Evolutionary conservation across 2,797 vertebrate genomes (phyloP), one percentile per base, ranked within the genome.

Genomic region (Anniella stebbinsi): DNA sequence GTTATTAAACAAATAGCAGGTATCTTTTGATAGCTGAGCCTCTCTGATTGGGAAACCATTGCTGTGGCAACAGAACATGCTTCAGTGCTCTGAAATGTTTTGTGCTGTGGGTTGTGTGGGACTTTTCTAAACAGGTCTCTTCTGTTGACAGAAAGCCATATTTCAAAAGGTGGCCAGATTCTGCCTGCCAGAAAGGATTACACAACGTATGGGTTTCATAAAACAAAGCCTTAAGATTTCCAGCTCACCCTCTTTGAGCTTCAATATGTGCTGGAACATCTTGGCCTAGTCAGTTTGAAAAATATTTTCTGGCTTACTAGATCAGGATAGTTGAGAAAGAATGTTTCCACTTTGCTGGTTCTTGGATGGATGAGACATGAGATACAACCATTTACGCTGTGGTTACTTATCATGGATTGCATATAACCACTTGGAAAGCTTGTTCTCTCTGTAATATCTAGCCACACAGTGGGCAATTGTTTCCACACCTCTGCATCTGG

Each of bases 1-100:
- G 23, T 57, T 86, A 81, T 78, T 76, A n/a, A 90, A 86, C 90
- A 80, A 89, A 75, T 38, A 87, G 13, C 2, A 60, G 15, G 23
- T n/a, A 85, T 48, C 51, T 84, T 76, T 88, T 67, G 51, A 72
- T 67, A 92, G 48, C 30, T 88, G 63, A 87, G 88, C 30, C 45
- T 91, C 2, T 45, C 80, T 21, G 67, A 72, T 93, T 7, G 76
- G 69, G 48, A 8, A 87, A 90, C 90, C 87, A 51, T 82, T 23
- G 81, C 80, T 45, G 4, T 88, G 54, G 69, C 84, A 93, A 89
- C 41, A 23, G 57, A 80, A 72, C 93, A 36, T 25, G 80, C 81
- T 94, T 41, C 84, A 78, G 25, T 30, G 73, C 38, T 66, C 81
- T 33, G 17, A 91, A 89, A 92, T 23, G 0, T 82, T 92, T 90